Evolutionary conservation across 2,797 vertebrate genomes (phyloP).

Genomic region (Uromys caudimaculatus): DNA sequence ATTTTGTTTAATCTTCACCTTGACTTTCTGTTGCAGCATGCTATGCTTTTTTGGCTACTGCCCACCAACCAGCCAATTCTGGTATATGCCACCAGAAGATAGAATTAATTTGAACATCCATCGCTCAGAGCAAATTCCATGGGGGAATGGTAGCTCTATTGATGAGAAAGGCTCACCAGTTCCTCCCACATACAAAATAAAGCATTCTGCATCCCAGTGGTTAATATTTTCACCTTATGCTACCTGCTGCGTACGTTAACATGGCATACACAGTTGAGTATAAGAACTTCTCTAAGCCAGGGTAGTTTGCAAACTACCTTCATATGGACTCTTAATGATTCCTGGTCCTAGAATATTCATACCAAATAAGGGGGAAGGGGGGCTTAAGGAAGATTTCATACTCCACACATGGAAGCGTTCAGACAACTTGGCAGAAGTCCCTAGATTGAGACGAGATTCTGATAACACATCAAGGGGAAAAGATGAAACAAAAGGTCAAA

Average conservation of each 20-base stretch:
- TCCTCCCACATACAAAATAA: not conserved
- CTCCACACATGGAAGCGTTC: slow-evolving; percentile 58
- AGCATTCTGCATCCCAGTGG: not conserved
- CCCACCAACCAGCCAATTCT: not conserved
- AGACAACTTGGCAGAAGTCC: slow-evolving; percentile 62
- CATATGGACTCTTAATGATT: not conserved
- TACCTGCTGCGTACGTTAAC: not conserved
- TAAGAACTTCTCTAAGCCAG: not conserved
- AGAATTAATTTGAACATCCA: slow-evolving; percentile 9
- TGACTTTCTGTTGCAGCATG: slow-evolving; percentile 19
- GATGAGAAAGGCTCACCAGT: not conserved
- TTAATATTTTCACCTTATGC: not conserved
- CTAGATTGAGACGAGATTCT: slow-evolving; percentile 49
- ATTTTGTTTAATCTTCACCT: slow-evolving; percentile 34
- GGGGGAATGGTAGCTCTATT: not conserved
- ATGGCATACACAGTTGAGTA: not conserved
- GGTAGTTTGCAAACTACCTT: not conserved
- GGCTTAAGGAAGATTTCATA: slow-evolving; percentile 2
- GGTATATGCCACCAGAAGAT: not conserved
- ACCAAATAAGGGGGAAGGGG: slow-evolving; percentile 58
- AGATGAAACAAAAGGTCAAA: slow-evolving; percentile 74
- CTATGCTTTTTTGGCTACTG: slow-evolving; percentile 11
- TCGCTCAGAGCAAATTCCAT: not conserved
- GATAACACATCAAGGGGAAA: slow-evolving; percentile 72
- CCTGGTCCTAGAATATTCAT: not conserved